Evolutionary conservation across 2,888 invertebrate genomes (phyloP).

Genomic region (Cerceris ruficornis): DNA sequence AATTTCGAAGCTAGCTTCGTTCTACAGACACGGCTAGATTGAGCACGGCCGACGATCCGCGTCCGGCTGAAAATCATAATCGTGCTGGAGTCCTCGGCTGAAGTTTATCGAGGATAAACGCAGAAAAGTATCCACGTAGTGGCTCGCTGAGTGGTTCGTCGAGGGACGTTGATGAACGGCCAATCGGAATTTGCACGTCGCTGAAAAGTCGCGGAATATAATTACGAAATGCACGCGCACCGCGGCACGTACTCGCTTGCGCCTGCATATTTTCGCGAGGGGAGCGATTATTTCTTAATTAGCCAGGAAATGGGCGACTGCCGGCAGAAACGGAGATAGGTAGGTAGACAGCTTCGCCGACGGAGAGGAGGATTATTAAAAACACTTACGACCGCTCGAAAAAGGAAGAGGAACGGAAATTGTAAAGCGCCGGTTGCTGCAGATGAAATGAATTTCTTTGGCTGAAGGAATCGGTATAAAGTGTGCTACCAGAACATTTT

Average conservation of each 20-base stretch:
- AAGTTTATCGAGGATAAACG: conserved; percentile 39
- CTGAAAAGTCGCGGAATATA: conserved; percentile 55
- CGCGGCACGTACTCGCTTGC: conserved; percentile 18
- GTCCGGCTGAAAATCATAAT: conserved; percentile 32
- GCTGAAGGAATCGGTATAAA: too few species aligned
- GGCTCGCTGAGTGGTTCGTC: conserved; percentile 16
- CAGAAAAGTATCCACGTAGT: conserved; percentile 31
- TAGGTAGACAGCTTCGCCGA: conserved; percentile 7
- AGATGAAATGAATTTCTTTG: too few species aligned
- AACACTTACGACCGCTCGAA: not conserved
- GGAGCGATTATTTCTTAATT: conserved; percentile 63
- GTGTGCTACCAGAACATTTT: too few species aligned
- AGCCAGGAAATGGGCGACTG: conserved; percentile 33
- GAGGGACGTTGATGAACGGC: conserved; percentile 64
- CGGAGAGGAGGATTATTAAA: not conserved
- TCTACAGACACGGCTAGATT: not conserved
- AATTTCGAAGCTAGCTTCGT: too few species aligned
- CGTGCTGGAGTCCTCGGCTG: conserved; percentile 8
- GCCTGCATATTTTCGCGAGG: conserved; percentile 46
- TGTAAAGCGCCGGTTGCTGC: too few species aligned
- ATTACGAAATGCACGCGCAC: conserved; percentile 54
- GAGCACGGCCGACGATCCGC: conserved; percentile 16
- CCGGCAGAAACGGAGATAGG: conserved; percentile 14
- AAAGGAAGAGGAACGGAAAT: not conserved
- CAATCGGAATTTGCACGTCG: conserved; percentile 59